These are phyloP conservation scores for Malurus elegans DNA, from an alignment of 2,113 vertebrate genomes.

Conservation along the genomic window DNA sequence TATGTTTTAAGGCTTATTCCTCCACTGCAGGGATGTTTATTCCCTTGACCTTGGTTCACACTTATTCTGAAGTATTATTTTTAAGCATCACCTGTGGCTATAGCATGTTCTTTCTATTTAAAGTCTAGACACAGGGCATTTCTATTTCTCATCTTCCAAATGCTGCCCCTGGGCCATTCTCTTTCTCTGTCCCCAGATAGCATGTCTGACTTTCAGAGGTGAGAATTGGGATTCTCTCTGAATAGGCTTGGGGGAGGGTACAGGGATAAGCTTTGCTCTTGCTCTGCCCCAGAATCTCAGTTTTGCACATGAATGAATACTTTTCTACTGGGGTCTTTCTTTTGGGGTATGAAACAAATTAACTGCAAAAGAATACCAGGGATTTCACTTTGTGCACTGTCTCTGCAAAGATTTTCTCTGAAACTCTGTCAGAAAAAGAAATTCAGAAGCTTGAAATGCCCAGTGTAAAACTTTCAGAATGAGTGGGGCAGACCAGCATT, in stretches of 20 bases:
- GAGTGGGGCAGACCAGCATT: neutral
- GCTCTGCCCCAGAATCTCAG: neutral
- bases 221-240: neutral
- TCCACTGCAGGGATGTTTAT: neutral
- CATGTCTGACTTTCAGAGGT: neutral
- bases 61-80: neutral
- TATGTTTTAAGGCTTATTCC: neutral
- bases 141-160: neutral
- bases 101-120: neutral
- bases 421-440: neutral
- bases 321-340: conserved; percentile 18
- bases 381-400: conserved; percentile 10
- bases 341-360: neutral
- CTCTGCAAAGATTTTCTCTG: neutral
- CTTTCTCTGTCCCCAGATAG: neutral
- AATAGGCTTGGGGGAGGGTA: neutral
- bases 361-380: neutral
- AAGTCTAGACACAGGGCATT: neutral
- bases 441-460: neutral
- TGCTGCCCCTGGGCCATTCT: neutral
- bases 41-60: neutral
- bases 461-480: neutral
- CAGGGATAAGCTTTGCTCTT: conserved; percentile 38
- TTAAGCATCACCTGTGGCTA: neutral
- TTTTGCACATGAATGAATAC: conserved; percentile 53